These are phyloP conservation scores for Octodon degus DNA, from an alignment of 2,113 vertebrate species.

Conservation along the genomic window DNA sequence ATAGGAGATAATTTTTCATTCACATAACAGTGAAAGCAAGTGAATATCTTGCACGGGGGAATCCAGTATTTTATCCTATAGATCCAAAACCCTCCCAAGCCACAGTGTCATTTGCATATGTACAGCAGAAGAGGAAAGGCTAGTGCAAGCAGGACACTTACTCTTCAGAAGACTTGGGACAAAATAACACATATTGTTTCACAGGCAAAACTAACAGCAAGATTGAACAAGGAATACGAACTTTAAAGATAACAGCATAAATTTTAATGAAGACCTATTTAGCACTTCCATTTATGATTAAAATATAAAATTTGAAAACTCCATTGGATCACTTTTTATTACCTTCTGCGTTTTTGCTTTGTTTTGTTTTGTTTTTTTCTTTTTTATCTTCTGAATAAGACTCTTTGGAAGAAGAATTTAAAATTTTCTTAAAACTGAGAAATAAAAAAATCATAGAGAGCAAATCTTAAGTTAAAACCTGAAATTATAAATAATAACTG, in stretches of 20 bases:
- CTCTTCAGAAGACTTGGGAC: background rate
- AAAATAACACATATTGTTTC: background rate
- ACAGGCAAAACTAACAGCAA: background rate
- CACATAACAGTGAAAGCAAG: background rate
- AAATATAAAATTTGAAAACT: slow-evolving; percentile 14
- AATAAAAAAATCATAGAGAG: background rate
- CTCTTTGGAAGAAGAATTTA: background rate
- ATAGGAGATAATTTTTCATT: background rate
- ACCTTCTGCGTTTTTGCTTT: background rate
- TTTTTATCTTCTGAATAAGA: background rate
- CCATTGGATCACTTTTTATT: background rate
- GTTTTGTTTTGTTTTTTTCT: background rate
- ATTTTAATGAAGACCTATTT: background rate
- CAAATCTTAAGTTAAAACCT: background rate
- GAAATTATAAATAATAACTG: background rate
- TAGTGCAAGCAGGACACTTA: background rate
- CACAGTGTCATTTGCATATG: background rate
- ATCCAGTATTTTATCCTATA: background rate
- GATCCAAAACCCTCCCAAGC: background rate
- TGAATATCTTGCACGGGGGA: background rate
- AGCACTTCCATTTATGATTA: background rate
- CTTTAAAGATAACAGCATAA: background rate
- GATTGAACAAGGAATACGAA: background rate
- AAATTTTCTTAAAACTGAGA: background rate
- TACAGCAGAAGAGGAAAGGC: background rate